Evolutionary conservation across 1,140 invertebrate genomes (phyloP).

Genomic region (Antheraea pernyi): DNA sequence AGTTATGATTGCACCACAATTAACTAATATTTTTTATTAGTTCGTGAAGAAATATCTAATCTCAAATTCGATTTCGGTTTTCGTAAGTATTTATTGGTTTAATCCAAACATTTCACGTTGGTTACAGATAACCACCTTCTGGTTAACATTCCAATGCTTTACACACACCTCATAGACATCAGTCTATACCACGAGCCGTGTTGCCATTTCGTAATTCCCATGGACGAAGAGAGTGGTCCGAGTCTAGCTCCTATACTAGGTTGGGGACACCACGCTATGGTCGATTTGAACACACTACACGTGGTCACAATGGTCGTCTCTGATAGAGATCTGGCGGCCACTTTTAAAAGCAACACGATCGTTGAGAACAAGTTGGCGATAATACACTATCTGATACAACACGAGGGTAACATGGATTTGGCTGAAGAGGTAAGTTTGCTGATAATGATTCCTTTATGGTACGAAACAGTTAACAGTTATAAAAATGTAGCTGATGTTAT

Average conservation of each 20-base stretch:
- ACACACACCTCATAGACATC: conserved; percentile 89
- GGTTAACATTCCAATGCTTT: conserved; percentile 88
- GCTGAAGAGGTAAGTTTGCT: conserved; percentile 81
- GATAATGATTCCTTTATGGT: too few relatives aligned
- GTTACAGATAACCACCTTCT: conserved; percentile 85
- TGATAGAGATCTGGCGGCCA: conserved; percentile 82
- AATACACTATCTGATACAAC: conserved; percentile 88
- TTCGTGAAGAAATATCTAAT: too few relatives aligned
- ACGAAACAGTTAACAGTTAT: too few relatives aligned
- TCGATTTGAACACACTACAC: conserved; percentile 86
- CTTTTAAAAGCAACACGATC: conserved; percentile 83
- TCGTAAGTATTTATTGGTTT: too few relatives aligned
- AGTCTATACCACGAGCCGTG: conserved; percentile 88
- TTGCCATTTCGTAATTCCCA: conserved; percentile 86
- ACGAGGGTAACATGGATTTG: conserved; percentile 85
- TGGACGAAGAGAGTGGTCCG: conserved; percentile 80
- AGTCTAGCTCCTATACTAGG: conserved; percentile 83
- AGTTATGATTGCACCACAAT: too few relatives aligned
- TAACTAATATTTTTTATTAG: too few relatives aligned
- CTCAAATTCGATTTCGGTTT: too few relatives aligned
- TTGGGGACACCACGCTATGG: conserved; percentile 78
- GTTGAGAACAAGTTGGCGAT: conserved; percentile 87
- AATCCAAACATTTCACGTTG: too few relatives aligned
- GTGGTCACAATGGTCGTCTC: conserved; percentile 83
- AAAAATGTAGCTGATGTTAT: too few relatives aligned